These are phyloP conservation scores for Heliconius nattereri DNA, from an alignment of 1,140 invertebrate genomes.

Conservation along the genomic window DNA sequence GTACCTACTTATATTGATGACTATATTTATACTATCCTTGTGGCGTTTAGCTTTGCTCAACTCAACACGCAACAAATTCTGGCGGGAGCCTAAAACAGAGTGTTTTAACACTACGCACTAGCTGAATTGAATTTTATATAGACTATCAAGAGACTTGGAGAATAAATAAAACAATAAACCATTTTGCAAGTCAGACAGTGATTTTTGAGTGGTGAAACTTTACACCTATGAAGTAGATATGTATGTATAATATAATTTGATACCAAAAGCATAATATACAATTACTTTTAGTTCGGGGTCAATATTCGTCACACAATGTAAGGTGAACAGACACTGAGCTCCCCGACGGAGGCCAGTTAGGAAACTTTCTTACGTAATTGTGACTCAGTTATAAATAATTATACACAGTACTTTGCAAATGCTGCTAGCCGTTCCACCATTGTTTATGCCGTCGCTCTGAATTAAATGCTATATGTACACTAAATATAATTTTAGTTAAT, in stretches of 20 bases:
- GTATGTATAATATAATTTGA: background rate
- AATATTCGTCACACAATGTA: slow-evolving; percentile 61
- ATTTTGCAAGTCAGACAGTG: background rate
- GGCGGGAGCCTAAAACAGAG: no score
- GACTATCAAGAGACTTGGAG: background rate
- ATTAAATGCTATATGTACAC: background rate
- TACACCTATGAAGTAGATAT: background rate
- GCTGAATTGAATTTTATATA: no score
- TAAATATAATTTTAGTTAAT: background rate
- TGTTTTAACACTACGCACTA: no score
- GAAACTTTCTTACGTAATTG: slow-evolving; percentile 56
- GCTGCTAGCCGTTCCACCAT: slow-evolving; percentile 37
- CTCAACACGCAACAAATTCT: no score
- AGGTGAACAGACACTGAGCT: slow-evolving; percentile 48
- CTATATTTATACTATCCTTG: no score
- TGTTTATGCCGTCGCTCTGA: slow-evolving; percentile 39
- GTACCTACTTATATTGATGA: background rate
- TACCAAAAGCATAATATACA: slow-evolving; percentile 12
- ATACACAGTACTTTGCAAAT: slow-evolving; percentile 49
- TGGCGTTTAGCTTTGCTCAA: no score
- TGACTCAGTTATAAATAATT: slow-evolving; percentile 56
- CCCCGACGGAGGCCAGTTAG: slow-evolving; percentile 46
- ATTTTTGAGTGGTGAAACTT: background rate
- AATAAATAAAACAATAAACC: background rate
- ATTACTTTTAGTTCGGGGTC: slow-evolving; percentile 43